Base-by-base conservation (phyloP, 2,888 invertebrate genomes). In the Protonemura montana region DNA sequence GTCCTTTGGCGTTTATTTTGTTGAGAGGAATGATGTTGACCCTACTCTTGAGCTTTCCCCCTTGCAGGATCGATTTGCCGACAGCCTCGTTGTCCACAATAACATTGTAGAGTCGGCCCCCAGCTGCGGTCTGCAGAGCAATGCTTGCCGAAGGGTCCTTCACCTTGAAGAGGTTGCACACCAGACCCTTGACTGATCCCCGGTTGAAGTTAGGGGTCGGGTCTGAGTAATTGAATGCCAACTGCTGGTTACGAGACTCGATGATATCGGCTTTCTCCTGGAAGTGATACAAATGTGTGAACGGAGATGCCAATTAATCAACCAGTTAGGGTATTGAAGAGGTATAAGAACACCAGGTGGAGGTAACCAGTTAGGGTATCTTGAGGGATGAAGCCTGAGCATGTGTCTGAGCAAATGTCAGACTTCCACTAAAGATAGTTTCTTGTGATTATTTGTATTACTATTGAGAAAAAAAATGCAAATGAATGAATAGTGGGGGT, bases 11-110 rank as follows among this genome's bases (percentile, higher is more conserved):
- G 35, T 92, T 91, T 89, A 99, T 97, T 93, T 97, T 97, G 92
- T 98, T 98, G 88, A 99, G 93, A 28, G 98, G 98, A 87, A 98
- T 96, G 90, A 98, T 94, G 86, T 98, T 98, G 86, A 95, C 95
- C 87, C 98, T 94, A 26, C 94, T 92, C 90, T 95, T 95, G 87
- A 99, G 92, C 88, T 96, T 94, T 0, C 98, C 98, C 87, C 93
- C 93, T 91, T 97, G 94, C 86, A 99, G 93, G 88, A 99, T 92
- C 90, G 95, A 94, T 91, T 97, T 98, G 89, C 96, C 96, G 0
- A 97, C 97, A 85, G 93, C 92, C 90, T 98, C 98, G 81, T 95
- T 95, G 90, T 98, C 97, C 59, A 98, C 97, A 84, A 99, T 95
- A 87, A 98, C 95, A 92, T 98, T 97, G 92, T 95, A 97, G 30